These are phyloP conservation scores for Subanguina moxae DNA, from an alignment of 1,140 invertebrate species.

Conservation along the genomic window DNA sequence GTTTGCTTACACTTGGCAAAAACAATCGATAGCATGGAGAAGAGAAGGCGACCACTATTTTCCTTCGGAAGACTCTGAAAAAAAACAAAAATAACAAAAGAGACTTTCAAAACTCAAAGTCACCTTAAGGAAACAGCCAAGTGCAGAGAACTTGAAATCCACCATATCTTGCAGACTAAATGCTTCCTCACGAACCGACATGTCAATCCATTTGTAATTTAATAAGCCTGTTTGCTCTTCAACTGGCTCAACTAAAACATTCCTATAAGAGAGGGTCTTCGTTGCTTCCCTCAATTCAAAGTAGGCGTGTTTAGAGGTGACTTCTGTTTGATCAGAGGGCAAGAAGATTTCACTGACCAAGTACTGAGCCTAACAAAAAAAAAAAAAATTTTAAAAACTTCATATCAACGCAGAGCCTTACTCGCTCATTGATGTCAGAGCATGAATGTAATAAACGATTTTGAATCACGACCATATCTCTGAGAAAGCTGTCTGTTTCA, in stretches of 20 bases:
- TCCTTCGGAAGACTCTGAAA: conserved; percentile 1
- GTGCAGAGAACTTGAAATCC: conserved; percentile 6
- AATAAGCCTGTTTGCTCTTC: not conserved
- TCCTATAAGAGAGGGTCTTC: no score
- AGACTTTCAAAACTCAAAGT: not conserved
- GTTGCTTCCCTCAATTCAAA: no score
- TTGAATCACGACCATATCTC: not conserved
- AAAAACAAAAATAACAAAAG: not conserved
- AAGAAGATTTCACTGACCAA: no score
- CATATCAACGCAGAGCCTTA: not conserved
- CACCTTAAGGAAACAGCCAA: not conserved
- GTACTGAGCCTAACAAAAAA: no score
- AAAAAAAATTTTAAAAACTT: not conserved
- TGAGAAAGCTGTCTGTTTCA: not conserved
- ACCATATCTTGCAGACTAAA: conserved; percentile 5
- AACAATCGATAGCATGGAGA: conserved; percentile 4
- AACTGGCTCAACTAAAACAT: no score
- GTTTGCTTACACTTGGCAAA: not conserved
- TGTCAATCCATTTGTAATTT: not conserved
- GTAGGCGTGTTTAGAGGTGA: no score
- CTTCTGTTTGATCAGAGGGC: no score
- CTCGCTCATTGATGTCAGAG: not conserved
- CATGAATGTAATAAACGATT: not conserved
- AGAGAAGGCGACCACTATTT: not conserved
- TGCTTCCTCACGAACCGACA: conserved; percentile 1